Conservation (phyloP, 92 coral and sea anemone genomes). For the Epizoanthus illoricatus region DNA sequence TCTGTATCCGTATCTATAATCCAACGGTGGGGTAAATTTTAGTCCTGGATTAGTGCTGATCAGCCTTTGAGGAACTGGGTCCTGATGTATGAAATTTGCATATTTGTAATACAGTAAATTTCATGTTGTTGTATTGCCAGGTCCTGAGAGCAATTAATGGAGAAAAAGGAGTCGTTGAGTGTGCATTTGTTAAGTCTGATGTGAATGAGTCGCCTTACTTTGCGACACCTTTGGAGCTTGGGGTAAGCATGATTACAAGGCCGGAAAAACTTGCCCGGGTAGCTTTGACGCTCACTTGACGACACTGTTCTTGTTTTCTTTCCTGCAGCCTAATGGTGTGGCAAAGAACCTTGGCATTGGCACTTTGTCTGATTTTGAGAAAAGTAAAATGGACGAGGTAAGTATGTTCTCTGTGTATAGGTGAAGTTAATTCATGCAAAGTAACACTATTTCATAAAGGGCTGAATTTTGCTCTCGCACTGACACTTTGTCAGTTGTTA, state of each 20-base stretch:
- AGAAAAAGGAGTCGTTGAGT: conserved; percentile 79
- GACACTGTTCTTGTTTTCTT: neutral
- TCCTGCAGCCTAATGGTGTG: conserved; percentile 80
- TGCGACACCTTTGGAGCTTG: conserved; percentile 92
- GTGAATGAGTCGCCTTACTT: conserved; percentile 82
- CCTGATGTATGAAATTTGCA: too few relatives aligned
- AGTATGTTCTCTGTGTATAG: neutral
- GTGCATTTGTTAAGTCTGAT: conserved; percentile 92
- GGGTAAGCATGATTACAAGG: conserved; percentile 56
- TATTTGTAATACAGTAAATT: neutral
- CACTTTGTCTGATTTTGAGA: conserved; percentile 73
- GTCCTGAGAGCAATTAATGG: conserved; percentile 87
- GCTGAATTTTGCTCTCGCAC: too few relatives aligned
- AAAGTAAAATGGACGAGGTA: conserved; percentile 87
- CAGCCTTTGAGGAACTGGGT: too few relatives aligned
- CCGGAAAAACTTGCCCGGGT: neutral
- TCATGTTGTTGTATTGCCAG: conserved; percentile 30
- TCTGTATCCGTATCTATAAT: too few relatives aligned
- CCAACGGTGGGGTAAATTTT: too few relatives aligned
- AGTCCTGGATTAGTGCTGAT: too few relatives aligned
- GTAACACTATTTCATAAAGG: too few relatives aligned
- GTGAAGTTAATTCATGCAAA: neutral
- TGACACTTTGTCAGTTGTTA: too few relatives aligned
- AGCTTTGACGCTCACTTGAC: too few relatives aligned
- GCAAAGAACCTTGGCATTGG: conserved; percentile 88